Evolutionary conservation across 2,113 vertebrate species (phyloP).

Genomic region (Chroicocephalus ridibundus): DNA sequence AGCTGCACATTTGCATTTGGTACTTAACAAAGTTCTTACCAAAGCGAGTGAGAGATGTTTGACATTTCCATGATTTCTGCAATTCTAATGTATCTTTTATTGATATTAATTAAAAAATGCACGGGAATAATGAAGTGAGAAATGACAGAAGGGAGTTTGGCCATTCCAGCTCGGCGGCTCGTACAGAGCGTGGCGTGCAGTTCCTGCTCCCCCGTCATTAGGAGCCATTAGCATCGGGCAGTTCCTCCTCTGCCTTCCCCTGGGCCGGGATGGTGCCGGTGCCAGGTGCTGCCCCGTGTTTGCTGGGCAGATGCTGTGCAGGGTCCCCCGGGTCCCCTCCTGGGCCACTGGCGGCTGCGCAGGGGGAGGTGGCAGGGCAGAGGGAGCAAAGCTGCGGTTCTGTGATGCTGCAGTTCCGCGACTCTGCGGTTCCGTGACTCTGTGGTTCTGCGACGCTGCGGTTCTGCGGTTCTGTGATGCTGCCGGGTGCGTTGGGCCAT

Average conservation of each 20-base stretch:
- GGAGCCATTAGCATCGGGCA: background rate
- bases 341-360: background rate
- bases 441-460: too few relatives aligned
- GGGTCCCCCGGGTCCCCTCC: background rate
- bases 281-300: background rate
- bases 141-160: background rate
- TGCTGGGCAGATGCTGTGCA: background rate
- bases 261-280: background rate
- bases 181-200: accelerated
- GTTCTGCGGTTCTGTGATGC: background rate
- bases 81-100: slow-evolving; percentile 47
- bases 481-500: background rate
- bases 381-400: too few relatives aligned
- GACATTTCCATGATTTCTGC: slow-evolving; percentile 67
- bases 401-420: too few relatives aligned
- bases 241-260: background rate
- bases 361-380: too few relatives aligned
- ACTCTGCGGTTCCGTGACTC: too few relatives aligned
- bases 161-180: background rate
- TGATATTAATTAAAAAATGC: slow-evolving; percentile 27
- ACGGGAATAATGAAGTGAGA: background rate
- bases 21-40: slow-evolving; percentile 63
- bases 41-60: slow-evolving; percentile 53
- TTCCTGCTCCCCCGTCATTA: accelerated
- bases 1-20: slow-evolving; percentile 71